Evolutionary conservation across 2,888 invertebrate species (phyloP).

Genomic region (Drosophila meridionalis): DNA sequence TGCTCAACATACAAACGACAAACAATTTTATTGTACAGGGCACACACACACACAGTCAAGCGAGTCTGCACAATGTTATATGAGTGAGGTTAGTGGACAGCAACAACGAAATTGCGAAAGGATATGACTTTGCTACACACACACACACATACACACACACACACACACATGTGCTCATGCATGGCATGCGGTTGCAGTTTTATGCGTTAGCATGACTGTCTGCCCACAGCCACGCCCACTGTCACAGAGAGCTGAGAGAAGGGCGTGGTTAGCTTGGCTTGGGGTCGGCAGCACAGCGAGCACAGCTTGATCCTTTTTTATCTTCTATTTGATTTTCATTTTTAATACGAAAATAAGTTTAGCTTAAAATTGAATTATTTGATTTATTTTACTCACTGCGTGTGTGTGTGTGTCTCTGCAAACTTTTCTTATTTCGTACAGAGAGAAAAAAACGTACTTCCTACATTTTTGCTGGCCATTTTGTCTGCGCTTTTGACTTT

Average conservation of each 20-base stretch:
- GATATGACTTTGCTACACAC: conserved; percentile 70
- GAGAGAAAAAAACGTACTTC: conserved; percentile 64
- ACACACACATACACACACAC: conserved; percentile 20
- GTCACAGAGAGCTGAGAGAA: conserved; percentile 48
- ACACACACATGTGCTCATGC: conserved; percentile 10
- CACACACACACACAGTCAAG: conserved; percentile 38
- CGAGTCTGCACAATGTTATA: conserved; percentile 50
- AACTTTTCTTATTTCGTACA: conserved; percentile 71
- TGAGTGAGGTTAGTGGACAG: conserved; percentile 78
- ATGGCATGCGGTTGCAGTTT: conserved; percentile 75
- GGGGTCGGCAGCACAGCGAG: conserved; percentile 32
- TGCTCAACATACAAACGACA: conserved; percentile 72
- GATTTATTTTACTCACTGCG: conserved; percentile 72
- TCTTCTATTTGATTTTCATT: conserved; percentile 82
- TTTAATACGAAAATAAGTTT: conserved; percentile 82
- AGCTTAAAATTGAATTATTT: conserved; percentile 82
- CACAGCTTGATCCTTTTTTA: conserved; percentile 81
- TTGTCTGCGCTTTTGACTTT: conserved; percentile 78
- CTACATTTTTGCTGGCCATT: conserved; percentile 71
- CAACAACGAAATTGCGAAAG: conserved; percentile 74
- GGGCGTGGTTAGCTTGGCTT: not conserved
- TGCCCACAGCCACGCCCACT: conserved; percentile 58
- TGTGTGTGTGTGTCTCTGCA: conserved; percentile 42
- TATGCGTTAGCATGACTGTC: conserved; percentile 63
- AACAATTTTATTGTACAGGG: conserved; percentile 77